Evolutionary conservation across 2,113 vertebrate genomes (phyloP), one percentile per base, ranked within the genome.

Genomic region (Chunga burmeisteri): DNA sequence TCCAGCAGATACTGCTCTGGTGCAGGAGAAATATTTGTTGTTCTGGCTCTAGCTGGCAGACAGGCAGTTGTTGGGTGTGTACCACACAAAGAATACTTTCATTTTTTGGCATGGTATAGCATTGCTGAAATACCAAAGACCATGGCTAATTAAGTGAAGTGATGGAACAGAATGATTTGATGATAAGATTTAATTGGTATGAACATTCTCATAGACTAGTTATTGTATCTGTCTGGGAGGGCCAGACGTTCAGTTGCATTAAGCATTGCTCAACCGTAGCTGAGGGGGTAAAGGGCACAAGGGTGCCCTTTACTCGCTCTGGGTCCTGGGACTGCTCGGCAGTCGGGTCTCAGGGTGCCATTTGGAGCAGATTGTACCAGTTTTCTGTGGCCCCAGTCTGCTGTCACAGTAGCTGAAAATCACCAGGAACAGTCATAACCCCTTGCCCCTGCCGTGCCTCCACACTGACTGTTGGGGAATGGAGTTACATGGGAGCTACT

Each of bases 71-170:
- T 78, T 94, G 95, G 93, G 96, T 88, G 77, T 58, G 79, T 53
- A 96, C 75, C 80, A 75, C 89, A 97, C 92, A 97, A 98, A 97
- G 97, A 94, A 83, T 42, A 96, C 94, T 97, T 97, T 93, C 92
- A 97, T 80, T 93, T 89, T 89, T 91, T 95, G 86, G 95, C 84
- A 86, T 13, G 55, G 83, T 56, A 71, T 38, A 93, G 75, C 95
- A 97, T 95, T 94, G 84, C 97, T 97, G 95, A 97, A 95, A 98
- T 98, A 91, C 97, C 97, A 96, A 90, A 95, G 85, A 78, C 95
- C 52, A 77, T 81, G 92, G 46, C 34, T 86, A 97, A 97, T 85
- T 92, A 93, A 97, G 92, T 82, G 88, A 89, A 93, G 82, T 80
- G 96, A 94, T 95, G 92, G 93, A 94, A 95, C 91, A 96, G 92